Base-by-base conservation (phyloP, 2,113 vertebrate species). In the Bettongia penicillata region DNA sequence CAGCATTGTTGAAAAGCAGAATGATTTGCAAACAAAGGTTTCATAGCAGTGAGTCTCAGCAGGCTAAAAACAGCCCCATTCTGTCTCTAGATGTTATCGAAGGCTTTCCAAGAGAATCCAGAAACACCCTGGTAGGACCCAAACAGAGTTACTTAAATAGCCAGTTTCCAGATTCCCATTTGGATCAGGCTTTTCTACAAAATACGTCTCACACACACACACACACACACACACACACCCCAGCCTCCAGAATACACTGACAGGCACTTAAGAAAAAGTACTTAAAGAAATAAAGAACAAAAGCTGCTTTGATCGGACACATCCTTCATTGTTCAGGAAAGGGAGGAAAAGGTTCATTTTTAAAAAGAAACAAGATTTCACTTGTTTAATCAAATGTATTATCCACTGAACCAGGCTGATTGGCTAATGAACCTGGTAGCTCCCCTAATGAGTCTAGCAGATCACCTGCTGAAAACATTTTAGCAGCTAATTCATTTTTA, bases 321-420 rank as follows among this genome's bases (percentile, higher is more conserved):
- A 89, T 49, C 93, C 49, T 84, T 91, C 12, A 1, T 0, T 47
- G 22, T 51, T 93, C 91, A 0, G 2, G 0, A 93, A 25, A 0
- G 49, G 16, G 31, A 93, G 22, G 8, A 91, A 94, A 93, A 0
- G 26, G 68, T 90, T 49, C 49, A 12, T 93, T 90, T 97, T 96
- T 90, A 84, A 90, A 96, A 91, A 61, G 77, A n/a, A 95, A 92
- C 89, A 92, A 94, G 31, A 90, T 43, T 91, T 93, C 93, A 14
- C 49, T 93, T 96, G 96, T 93, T 96, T 96, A 95, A 96, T 97
- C 94, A 61, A 95, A 97, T 26, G 31, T 55, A 93, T 96, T 93
- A 94, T 91, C 94, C 94, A 93, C 93, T 96, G 97, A 98, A 91
- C 93, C 94, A 97, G 93, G 48, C 52, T 93, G 93, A 96, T 96